Conservation (phyloP, 2,888 invertebrate genomes). For the Caenorhabditis wallacei region DNA sequence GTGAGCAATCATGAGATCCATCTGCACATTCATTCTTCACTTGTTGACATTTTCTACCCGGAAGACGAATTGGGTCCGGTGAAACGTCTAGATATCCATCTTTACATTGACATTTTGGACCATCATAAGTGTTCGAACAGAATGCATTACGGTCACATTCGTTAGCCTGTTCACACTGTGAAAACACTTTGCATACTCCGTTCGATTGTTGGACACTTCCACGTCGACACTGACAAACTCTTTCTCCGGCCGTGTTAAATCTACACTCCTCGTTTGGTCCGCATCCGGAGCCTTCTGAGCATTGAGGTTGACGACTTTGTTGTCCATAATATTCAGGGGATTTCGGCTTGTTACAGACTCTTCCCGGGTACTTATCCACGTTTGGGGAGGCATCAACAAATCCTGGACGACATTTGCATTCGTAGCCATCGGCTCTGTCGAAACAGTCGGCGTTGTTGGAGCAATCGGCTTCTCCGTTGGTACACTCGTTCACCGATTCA, state of each 20-base stretch:
- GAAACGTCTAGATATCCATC: constrained; percentile 76
- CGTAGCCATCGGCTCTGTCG: constrained; percentile 92
- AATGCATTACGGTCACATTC: constrained; percentile 80
- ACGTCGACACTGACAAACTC: constrained; percentile 72
- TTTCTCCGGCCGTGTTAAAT: constrained; percentile 68
- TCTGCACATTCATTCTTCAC: constrained; percentile 80
- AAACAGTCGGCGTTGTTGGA: constrained; percentile 92
- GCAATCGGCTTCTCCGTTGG: constrained; percentile 88
- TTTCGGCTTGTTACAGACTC: constrained; percentile 80
- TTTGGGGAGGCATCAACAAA: constrained; percentile 86
- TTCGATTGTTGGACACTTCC: constrained; percentile 73
- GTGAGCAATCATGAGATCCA: constrained; percentile 77
- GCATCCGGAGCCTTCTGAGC: constrained; percentile 69
- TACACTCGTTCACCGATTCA: constrained; percentile 78
- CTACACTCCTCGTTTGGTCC: constrained; percentile 77
- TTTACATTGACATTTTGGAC: constrained; percentile 79
- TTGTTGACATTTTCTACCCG: constrained; percentile 78
- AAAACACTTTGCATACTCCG: constrained; percentile 77
- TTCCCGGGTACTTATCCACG: constrained; percentile 78
- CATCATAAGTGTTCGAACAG: constrained; percentile 80
- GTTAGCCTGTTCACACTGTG: constrained; percentile 75
- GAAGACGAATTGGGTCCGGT: constrained; percentile 73
- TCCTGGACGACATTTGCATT: constrained; percentile 92
- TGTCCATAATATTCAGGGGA: constrained; percentile 75
- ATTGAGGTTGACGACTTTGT: constrained; percentile 69